Evolutionary conservation across 2,797 vertebrate species (phyloP).

Genomic region (Silurus lanzhouensis): DNA sequence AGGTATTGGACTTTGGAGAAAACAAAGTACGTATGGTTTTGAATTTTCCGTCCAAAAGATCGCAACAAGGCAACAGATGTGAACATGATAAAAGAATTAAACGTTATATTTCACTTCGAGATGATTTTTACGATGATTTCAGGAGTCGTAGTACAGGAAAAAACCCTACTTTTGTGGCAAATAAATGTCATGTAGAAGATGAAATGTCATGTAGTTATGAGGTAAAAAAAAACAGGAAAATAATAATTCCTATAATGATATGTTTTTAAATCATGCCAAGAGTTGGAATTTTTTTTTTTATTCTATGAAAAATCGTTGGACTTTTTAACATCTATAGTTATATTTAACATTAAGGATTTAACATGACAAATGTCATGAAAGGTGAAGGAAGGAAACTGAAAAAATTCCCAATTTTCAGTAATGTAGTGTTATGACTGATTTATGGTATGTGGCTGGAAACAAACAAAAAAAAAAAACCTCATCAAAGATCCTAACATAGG

Average conservation of each 20-base stretch:
- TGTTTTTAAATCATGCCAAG: not conserved
- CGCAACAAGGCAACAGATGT: not conserved
- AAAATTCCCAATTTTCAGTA: not conserved
- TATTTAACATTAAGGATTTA: not conserved
- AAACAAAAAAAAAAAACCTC: too few relatives aligned
- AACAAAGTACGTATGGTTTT: not conserved
- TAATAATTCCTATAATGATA: not conserved
- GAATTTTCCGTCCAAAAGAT: not conserved
- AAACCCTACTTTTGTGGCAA: not conserved
- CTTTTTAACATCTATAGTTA: not conserved
- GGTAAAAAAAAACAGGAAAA: too few relatives aligned
- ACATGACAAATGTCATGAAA: not conserved
- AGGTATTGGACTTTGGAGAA: not conserved
- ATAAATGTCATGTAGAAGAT: not conserved
- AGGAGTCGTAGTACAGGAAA: constrained; percentile 10
- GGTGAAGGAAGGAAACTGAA: too few relatives aligned
- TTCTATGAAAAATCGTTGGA: not conserved
- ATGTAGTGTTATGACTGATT: too few relatives aligned
- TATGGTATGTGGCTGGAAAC: too few relatives aligned
- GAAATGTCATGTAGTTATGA: too few relatives aligned
- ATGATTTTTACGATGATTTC: not conserved
- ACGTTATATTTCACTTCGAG: not conserved
- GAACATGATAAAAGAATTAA: not conserved
- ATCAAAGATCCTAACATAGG: not conserved
- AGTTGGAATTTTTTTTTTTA: not conserved